These are phyloP conservation scores for Psittacula echo DNA, from an alignment of 2,797 vertebrate genomes.

Conservation along the genomic window DNA sequence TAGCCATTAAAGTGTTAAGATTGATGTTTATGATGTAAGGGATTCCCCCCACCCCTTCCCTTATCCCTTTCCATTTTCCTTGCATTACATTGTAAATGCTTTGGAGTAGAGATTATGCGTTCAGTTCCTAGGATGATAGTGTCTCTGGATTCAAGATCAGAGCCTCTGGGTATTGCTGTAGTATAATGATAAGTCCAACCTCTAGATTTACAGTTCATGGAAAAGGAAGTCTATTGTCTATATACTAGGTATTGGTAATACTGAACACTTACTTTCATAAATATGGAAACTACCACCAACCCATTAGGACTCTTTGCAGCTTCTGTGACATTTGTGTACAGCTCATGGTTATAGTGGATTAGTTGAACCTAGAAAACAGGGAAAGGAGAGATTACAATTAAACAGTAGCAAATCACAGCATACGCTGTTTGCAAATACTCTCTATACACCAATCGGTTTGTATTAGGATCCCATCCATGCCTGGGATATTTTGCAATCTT, in stretches of 20 bases:
- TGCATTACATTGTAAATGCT: not conserved
- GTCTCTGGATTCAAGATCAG: not conserved
- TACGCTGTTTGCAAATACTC: not conserved
- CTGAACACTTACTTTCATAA: constrained; percentile 93
- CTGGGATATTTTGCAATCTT: not conserved
- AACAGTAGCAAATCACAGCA: not conserved
- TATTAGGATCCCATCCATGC: not conserved
- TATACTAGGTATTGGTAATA: not conserved
- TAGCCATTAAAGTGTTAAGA: not conserved
- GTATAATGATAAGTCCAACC: not conserved
- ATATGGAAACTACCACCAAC: constrained; percentile 98
- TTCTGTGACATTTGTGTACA: constrained; percentile 97
- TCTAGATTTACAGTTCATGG: not conserved
- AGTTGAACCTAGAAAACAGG: constrained; percentile 88
- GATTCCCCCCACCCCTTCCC: fast-evolving
- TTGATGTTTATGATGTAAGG: not conserved
- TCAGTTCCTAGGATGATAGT: not conserved
- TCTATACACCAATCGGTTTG: not conserved
- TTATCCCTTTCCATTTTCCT: not conserved
- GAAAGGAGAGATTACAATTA: constrained; percentile 15
- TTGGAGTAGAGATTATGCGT: not conserved
- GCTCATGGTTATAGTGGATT: constrained; percentile 99
- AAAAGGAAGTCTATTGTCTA: not conserved
- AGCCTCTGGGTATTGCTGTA: not conserved
- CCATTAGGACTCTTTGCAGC: constrained; percentile 98